Conservation (phyloP, 2,888 invertebrate species). For the Dione vanillae region DNA sequence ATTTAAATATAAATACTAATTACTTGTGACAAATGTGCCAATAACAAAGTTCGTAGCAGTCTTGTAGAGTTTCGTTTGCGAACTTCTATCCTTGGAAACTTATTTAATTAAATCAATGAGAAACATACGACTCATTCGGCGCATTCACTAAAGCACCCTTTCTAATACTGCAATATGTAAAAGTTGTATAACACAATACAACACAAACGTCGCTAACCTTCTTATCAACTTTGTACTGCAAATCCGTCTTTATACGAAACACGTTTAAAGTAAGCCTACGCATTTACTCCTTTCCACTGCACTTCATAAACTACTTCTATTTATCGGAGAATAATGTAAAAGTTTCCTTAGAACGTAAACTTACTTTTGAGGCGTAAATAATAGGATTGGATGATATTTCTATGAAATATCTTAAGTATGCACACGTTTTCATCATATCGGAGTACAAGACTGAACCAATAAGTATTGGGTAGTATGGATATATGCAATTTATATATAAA, state of each 20-base stretch:
- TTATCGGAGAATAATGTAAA: not conserved
- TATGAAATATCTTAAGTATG: no score
- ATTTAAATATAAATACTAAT: no score
- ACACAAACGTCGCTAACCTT: slow-evolving; percentile 9
- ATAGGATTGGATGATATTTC: no score
- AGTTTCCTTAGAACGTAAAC: no score
- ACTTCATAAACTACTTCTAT: slow-evolving; percentile 9
- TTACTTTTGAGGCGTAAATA: no score
- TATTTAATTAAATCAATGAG: not conserved
- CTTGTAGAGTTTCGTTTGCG: no score
- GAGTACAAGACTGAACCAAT: no score
- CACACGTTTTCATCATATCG: no score
- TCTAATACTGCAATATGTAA: not conserved
- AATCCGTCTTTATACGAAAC: not conserved
- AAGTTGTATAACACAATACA: slow-evolving; percentile 6
- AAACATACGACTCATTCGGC: not conserved
- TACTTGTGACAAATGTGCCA: no score
- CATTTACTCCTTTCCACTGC: not conserved
- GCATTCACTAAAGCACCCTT: not conserved
- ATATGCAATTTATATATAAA: no score
- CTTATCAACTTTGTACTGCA: slow-evolving; percentile 10
- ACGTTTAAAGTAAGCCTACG: not conserved
- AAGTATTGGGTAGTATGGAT: no score
- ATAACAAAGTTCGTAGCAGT: no score
- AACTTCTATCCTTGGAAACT: not conserved